Evolutionary conservation across 2,888 invertebrate genomes (phyloP).

Genomic region (Eutolmus rufibarbis): DNA sequence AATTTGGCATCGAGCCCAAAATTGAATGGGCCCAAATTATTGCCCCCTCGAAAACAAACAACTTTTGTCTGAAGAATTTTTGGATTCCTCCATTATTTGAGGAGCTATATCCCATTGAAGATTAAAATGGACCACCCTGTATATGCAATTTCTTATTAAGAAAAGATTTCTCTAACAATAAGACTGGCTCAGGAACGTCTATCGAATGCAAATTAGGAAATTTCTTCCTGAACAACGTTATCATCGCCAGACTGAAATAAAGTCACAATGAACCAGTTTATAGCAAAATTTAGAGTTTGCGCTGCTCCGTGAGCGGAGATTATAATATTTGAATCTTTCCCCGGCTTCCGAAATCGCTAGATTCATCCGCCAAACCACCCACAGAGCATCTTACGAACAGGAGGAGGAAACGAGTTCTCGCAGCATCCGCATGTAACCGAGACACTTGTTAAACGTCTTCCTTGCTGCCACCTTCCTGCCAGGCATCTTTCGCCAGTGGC

Average conservation of each 20-base stretch:
- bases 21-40: no score
- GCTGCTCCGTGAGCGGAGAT: slow-evolving; percentile 9
- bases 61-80: no score
- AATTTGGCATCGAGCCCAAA: no score
- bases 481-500: neutral
- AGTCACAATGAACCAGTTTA: slow-evolving; percentile 5
- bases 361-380: neutral
- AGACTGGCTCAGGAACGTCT: neutral
- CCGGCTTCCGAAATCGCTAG: neutral
- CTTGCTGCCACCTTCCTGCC: neutral
- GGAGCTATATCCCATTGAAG: no score
- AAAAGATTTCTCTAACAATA: neutral
- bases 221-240: neutral
- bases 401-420: neutral
- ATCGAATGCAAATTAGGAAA: neutral
- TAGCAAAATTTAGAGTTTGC: neutral
- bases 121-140: no score
- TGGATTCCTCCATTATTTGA: no score
- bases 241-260: neutral
- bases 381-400: neutral
- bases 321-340: neutral
- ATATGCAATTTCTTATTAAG: neutral
- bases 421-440: neutral
- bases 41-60: no score
- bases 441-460: neutral